Evolutionary conservation across 2,888 invertebrate species (phyloP).

Genomic region (Hylaea fasciaria): DNA sequence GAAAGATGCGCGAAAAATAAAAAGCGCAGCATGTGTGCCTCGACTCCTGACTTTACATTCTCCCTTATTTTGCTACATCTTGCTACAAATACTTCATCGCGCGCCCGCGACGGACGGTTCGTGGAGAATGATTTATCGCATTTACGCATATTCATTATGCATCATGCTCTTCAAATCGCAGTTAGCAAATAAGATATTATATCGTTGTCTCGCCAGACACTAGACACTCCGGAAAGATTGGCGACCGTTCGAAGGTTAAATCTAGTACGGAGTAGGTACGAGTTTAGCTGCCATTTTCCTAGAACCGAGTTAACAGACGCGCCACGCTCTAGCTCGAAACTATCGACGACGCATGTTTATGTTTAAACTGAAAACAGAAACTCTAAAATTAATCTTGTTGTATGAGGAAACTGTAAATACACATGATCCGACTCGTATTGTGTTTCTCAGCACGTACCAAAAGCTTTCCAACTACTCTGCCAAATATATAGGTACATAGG

Average conservation of each 20-base stretch:
- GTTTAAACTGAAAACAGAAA: constrained; percentile 44
- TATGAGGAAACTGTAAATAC: constrained; percentile 18
- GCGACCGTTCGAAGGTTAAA: constrained; percentile 77
- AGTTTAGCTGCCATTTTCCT: constrained; percentile 62
- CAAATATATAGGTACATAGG: too few relatives aligned
- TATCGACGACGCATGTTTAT: constrained; percentile 57
- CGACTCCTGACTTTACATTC: constrained; percentile 37
- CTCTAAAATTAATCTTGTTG: constrained; percentile 32
- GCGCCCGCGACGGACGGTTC: constrained; percentile 45
- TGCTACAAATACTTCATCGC: constrained; percentile 57
- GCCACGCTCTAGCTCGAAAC: constrained; percentile 56
- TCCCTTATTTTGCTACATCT: constrained; percentile 53
- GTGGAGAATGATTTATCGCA: constrained; percentile 69
- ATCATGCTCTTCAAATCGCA: constrained; percentile 48
- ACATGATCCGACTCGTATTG: constrained; percentile 15
- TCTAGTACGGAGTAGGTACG: constrained; percentile 57
- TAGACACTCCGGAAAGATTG: constrained; percentile 61
- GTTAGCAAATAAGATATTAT: constrained; percentile 62
- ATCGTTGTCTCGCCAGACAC: constrained; percentile 62
- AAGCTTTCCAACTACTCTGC: background rate
- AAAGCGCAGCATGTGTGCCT: constrained; percentile 32
- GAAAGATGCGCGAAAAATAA: constrained; percentile 5
- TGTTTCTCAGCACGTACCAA: constrained; percentile 10
- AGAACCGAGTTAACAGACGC: constrained; percentile 63
- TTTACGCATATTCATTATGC: constrained; percentile 53